phyloP scores from a whole-genome alignment of 2,797 vertebrate genomes.

The Lagocephalus sceleratus region DNA sequence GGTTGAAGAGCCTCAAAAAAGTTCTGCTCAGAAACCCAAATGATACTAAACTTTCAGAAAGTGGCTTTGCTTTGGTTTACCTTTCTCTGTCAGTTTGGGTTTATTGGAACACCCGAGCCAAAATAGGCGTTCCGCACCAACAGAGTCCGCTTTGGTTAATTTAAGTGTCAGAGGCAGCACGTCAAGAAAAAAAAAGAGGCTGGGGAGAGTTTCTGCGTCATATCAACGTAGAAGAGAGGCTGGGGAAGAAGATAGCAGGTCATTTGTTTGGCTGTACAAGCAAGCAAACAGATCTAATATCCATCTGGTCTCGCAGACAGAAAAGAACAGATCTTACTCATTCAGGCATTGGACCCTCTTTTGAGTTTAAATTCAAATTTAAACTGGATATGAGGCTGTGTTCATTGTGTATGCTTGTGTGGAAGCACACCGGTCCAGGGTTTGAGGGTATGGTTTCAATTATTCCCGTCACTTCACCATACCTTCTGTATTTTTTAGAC shows the following conservation, averaged over 20 bases:
- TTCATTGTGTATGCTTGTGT: constrained; percentile 16
- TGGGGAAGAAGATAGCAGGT: constrained; percentile 37
- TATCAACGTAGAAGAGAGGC: constrained; percentile 36
- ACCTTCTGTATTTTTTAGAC: constrained; percentile 46
- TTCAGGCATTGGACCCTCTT: constrained; percentile 53
- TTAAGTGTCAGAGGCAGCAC: constrained; percentile 49
- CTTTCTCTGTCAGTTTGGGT: constrained; percentile 28
- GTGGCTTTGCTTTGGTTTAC: constrained; percentile 31
- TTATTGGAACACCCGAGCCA: constrained; percentile 39
- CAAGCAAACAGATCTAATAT: constrained; percentile 64
- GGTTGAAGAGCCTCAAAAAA: constrained; percentile 22
- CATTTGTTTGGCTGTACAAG: constrained; percentile 54
- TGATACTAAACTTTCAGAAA: constrained; percentile 35
- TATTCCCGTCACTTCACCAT: constrained; percentile 39
- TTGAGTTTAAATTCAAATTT: constrained; percentile 53
- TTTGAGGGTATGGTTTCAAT: constrained; percentile 56
- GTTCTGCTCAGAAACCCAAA: constrained; percentile 38
- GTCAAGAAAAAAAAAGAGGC: constrained; percentile 26
- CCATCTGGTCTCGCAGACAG: constrained; percentile 70
- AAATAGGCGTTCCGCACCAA: constrained; percentile 35
- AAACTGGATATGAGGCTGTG: constrained; percentile 50
- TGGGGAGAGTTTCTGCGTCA: constrained; percentile 20
- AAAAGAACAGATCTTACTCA: constrained; percentile 60
- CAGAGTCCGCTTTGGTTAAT: constrained; percentile 37
- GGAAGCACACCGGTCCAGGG: constrained; percentile 51